phyloP scores from a whole-genome alignment of 2,888 invertebrate genomes.

The Polydrusus cervinus region DNA sequence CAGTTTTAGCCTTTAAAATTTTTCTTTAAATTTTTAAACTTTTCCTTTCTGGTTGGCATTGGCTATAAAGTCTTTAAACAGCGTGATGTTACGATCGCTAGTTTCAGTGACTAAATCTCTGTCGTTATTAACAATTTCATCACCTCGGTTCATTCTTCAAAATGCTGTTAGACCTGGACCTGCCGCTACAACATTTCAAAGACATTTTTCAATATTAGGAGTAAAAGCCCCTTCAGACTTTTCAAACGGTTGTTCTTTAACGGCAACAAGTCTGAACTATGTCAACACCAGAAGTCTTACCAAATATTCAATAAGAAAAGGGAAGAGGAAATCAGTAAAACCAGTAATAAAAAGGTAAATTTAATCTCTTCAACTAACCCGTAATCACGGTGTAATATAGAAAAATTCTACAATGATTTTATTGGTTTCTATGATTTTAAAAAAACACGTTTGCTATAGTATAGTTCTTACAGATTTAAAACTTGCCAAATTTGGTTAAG shows the following conservation, averaged over 20 bases:
- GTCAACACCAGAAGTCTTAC: conserved; percentile 75
- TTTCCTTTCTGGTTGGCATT: too few species aligned
- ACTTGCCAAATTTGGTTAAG: too few species aligned
- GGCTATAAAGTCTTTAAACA: background rate
- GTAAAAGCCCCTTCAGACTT: conserved; percentile 8
- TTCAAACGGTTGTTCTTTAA: background rate
- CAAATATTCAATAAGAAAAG: conserved; percentile 82
- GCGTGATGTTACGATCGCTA: background rate
- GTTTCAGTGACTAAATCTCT: conserved; percentile 10
- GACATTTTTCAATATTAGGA: conserved; percentile 27
- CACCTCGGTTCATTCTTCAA: background rate
- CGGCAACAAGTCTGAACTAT: background rate
- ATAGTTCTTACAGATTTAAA: too few species aligned
- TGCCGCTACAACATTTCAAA: conserved; percentile 17
- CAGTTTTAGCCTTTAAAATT: too few species aligned
- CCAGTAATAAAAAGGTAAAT: conserved; percentile 74
- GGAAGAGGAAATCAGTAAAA: conserved; percentile 84
- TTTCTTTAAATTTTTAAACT: too few species aligned
- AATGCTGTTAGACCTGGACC: background rate
- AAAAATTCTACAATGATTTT: too few species aligned
- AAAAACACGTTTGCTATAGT: too few species aligned
- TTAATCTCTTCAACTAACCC: background rate
- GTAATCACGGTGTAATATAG: background rate
- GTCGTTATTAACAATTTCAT: background rate
- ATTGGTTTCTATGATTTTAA: too few species aligned